phyloP scores from a whole-genome alignment of 2,888 invertebrate species.

The Erebia ligea region DNA sequence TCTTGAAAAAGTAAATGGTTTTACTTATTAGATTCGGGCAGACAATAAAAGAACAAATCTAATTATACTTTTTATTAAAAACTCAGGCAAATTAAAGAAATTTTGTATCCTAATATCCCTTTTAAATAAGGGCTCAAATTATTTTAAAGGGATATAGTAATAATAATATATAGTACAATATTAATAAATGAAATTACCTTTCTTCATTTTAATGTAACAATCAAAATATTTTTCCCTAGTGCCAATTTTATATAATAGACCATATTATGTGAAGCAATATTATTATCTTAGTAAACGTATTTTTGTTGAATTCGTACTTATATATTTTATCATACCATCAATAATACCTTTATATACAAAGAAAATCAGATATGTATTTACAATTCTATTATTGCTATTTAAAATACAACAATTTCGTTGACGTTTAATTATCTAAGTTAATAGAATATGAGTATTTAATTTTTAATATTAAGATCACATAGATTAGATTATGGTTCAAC shows the following conservation, averaged over 20 bases:
- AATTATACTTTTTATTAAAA: slow-evolving; percentile 41
- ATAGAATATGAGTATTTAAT: background rate
- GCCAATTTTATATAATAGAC: slow-evolving; percentile 3
- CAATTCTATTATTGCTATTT: slow-evolving; percentile 50
- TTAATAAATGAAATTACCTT: slow-evolving; percentile 25
- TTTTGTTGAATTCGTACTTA: slow-evolving; percentile 32
- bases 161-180: slow-evolving; percentile 5
- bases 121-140: slow-evolving; percentile 82
- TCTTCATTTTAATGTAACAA: background rate
- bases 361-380: slow-evolving; percentile 68
- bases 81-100: slow-evolving; percentile 44
- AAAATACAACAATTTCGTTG: slow-evolving; percentile 43
- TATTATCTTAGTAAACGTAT: slow-evolving; percentile 30
- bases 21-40: background rate
- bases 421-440: slow-evolving; percentile 16
- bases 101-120: slow-evolving; percentile 70
- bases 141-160: slow-evolving; percentile 78
- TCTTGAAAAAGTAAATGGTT: background rate
- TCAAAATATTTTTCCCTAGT: slow-evolving; percentile 7
- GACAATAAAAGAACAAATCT: slow-evolving; percentile 32
- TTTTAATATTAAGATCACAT: slow-evolving; percentile 34
- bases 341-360: slow-evolving; percentile 56
- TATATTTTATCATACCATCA: slow-evolving; percentile 40
- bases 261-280: slow-evolving; percentile 21
- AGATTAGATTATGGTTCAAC: slow-evolving; percentile 32